Conservation (phyloP, 2,113 vertebrate species). For the Catagonus wagneri region DNA sequence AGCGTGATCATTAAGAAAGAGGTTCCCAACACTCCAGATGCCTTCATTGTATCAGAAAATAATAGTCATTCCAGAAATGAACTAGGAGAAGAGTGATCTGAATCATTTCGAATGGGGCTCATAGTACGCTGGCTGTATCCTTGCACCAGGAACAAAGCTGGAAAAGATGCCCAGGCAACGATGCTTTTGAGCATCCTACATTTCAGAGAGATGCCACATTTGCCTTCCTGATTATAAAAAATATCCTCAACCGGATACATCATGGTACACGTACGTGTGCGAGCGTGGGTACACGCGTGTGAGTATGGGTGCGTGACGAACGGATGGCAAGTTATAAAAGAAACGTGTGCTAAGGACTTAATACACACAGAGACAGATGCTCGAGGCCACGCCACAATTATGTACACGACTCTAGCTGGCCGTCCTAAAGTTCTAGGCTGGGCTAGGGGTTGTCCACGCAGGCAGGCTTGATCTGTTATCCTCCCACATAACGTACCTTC, state of each 20-base stretch:
- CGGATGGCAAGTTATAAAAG: not conserved
- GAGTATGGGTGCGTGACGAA: not conserved
- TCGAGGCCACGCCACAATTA: not conserved
- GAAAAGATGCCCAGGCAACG: not conserved
- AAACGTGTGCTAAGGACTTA: not conserved
- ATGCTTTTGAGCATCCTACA: not conserved
- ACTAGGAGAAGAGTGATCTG: not conserved
- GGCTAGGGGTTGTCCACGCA: not conserved
- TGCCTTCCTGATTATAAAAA: not conserved
- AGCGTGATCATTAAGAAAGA: constrained; percentile 29
- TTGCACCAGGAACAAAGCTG: not conserved
- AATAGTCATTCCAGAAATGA: constrained; percentile 34
- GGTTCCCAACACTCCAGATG: constrained; percentile 1
- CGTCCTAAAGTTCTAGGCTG: not conserved
- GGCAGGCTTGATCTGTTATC: not conserved
- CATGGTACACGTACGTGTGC: not conserved
- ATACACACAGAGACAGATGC: not conserved
- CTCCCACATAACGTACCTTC: not conserved
- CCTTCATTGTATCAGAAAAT: constrained; percentile 15
- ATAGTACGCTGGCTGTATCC: not conserved
- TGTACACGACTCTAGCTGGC: not conserved
- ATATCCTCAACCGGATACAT: not conserved
- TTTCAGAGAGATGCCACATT: not conserved
- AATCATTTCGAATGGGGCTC: not conserved
- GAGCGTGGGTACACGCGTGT: not conserved